Percentiles rank a stretch among this genome's conserved stretches.
Evolutionary conservation across 2,113 vertebrate genomes (phyloP).

Genomic region (Erythrocebus patas): DNA sequence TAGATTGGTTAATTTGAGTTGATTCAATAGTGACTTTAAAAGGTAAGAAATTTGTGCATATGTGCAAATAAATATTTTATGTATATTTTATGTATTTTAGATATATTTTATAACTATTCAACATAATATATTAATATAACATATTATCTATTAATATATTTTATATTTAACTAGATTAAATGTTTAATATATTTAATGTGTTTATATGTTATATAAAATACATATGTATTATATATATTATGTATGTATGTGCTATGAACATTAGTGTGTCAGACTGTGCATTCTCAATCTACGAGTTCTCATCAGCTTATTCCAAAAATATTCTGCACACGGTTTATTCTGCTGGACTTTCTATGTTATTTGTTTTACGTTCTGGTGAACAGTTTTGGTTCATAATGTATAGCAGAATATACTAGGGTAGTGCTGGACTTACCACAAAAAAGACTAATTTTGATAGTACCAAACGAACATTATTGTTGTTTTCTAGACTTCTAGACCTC

Average conservation of each 20-base stretch:
- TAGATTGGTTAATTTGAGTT: neutral
- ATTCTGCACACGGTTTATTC: neutral
- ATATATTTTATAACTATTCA: neutral
- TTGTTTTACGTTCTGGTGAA: neutral
- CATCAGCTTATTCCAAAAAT: neutral
- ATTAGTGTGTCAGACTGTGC: neutral
- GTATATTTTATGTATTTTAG: neutral
- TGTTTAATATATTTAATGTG: neutral
- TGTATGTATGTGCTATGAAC: neutral
- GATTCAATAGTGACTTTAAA: neutral
- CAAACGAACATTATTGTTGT: neutral
- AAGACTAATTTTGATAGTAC: neutral
- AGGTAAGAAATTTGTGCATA: neutral
- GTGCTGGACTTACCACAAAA: neutral
- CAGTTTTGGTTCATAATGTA: neutral
- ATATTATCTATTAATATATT: neutral
- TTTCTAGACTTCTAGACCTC: neutral
- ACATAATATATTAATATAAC: neutral
- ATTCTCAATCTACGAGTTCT: neutral
- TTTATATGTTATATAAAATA: neutral
- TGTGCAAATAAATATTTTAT: neutral
- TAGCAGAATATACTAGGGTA: neutral
- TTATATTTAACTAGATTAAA: neutral
- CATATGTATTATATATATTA: neutral
- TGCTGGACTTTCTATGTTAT: neutral